Evolutionary conservation across 2,888 invertebrate genomes (phyloP).

Genomic region (Entomobrya proxima): DNA sequence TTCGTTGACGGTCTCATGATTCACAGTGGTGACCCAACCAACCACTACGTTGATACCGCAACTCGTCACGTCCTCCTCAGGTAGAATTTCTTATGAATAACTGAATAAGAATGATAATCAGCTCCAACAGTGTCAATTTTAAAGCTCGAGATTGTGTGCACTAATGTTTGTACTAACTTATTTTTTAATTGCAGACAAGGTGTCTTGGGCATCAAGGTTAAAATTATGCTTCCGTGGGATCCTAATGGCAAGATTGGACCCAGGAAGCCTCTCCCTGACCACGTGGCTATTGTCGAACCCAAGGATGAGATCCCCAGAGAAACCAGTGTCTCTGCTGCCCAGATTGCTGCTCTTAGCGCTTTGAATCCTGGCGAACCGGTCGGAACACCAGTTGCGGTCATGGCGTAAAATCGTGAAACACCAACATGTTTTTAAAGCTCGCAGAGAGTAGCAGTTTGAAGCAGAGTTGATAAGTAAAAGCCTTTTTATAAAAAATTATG

Average conservation of each 20-base stretch:
- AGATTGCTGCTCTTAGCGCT: no score
- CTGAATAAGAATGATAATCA: neutral
- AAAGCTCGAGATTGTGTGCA: no score
- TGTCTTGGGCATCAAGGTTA: constrained; percentile 88
- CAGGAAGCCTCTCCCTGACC: constrained; percentile 97
- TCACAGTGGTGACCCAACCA: constrained; percentile 98
- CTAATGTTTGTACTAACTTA: neutral
- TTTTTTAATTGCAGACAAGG: constrained; percentile 78
- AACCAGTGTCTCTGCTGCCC: no score
- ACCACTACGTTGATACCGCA: constrained; percentile 98
- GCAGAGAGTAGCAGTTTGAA: no score
- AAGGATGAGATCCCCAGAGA: no score
- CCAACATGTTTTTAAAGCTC: no score
- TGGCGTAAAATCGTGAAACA: no score
- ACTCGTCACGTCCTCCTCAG: constrained; percentile 89
- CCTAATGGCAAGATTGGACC: constrained; percentile 98
- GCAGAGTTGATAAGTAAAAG: no score
- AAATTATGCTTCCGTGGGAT: constrained; percentile 99
- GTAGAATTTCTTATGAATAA: neutral
- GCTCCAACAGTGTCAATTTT: neutral
- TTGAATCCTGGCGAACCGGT: no score
- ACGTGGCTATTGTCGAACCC: no score
- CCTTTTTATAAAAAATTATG: no score
- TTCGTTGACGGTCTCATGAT: constrained; percentile 99
- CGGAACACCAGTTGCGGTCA: no score